Percentiles rank a stretch among this genome's conserved stretches.
Conservation (phyloP, 2,113 vertebrate species). For the Lontra canadensis region DNA sequence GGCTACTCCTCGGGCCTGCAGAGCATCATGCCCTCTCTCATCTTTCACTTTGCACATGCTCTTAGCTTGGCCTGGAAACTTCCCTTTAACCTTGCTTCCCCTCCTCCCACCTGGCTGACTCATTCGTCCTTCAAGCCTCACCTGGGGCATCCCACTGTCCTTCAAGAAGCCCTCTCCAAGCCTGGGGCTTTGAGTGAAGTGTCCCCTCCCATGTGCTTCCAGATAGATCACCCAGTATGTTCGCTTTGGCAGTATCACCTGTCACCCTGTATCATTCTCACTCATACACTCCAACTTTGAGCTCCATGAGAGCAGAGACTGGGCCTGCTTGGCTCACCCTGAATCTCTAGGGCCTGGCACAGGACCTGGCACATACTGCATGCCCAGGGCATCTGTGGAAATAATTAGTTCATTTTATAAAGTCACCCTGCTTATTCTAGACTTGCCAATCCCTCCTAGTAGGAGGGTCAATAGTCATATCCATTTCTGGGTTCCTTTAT, state of each 20-base stretch:
- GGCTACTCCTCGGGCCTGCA: not conserved
- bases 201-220: not conserved
- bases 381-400: not conserved
- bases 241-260: not conserved
- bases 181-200: not conserved
- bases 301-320: not conserved
- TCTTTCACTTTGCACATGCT: not conserved
- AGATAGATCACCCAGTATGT: not conserved
- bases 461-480: not conserved
- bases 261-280: not conserved
- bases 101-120: not conserved
- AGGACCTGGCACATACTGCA: not conserved
- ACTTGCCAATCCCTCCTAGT: not conserved
- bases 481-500: not conserved
- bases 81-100: not conserved
- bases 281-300: not conserved
- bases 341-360: not conserved
- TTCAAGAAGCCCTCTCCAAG: not conserved
- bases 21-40: not conserved
- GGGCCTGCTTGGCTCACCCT: not conserved
- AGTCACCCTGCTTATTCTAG: not conserved
- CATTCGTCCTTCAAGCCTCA: not conserved
- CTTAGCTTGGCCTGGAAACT: not conserved
- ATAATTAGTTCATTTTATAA: not conserved
- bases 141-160: not conserved